These are phyloP conservation scores for Panthera leo DNA, from an alignment of 2,113 vertebrate species.

Conservation along the genomic window DNA sequence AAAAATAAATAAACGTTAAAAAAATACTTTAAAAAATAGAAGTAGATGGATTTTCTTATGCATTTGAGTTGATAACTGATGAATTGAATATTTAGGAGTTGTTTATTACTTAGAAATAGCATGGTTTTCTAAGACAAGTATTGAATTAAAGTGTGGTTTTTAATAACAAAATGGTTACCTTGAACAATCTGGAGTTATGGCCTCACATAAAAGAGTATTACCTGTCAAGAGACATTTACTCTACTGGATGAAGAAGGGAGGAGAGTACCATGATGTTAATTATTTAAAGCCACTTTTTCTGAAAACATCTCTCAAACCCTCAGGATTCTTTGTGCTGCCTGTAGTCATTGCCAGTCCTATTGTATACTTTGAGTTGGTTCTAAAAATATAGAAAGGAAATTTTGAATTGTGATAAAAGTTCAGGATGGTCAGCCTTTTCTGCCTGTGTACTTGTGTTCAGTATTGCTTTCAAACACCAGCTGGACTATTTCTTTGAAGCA, in stretches of 20 bases:
- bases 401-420: not conserved
- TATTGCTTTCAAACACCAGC: not conserved
- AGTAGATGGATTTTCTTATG: not conserved
- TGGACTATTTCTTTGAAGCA: not conserved
- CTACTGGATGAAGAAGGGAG: not conserved
- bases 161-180: not conserved
- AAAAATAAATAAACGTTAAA: too few relatives aligned
- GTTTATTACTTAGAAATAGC: not conserved
- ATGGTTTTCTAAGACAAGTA: not conserved
- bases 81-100: not conserved
- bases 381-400: slow-evolving; percentile 17
- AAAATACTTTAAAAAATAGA: not conserved
- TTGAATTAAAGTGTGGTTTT: slow-evolving; percentile 33
- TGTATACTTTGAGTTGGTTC: not conserved
- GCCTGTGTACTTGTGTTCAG: not conserved
- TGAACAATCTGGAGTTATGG: not conserved
- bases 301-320: slow-evolving; percentile 31
- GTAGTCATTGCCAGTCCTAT: not conserved
- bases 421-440: not conserved
- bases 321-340: not conserved
- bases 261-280: slow-evolving; percentile 36
- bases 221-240: slow-evolving; percentile 55
- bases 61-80: not conserved
- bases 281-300: slow-evolving; percentile 65
- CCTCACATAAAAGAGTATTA: not conserved